Conservation (phyloP, 2,888 invertebrate genomes). For the Latrodectus hesperus region DNA sequence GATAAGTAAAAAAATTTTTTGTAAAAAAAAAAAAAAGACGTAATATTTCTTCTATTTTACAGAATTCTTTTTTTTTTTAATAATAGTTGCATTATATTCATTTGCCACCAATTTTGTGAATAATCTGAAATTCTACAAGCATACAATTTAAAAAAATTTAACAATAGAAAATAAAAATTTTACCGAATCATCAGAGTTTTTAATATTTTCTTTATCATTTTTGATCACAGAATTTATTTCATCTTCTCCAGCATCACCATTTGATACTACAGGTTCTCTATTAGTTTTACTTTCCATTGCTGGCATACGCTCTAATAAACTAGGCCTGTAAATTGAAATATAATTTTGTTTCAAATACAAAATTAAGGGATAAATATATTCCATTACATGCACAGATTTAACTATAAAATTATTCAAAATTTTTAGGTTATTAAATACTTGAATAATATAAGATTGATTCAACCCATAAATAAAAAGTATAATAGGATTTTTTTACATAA, state of each 20-base stretch:
- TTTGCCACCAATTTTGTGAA: no score
- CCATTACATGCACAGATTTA: no score
- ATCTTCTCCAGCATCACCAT: conserved; percentile 71
- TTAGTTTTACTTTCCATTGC: conserved; percentile 83
- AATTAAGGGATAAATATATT: background rate
- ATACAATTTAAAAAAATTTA: no score
- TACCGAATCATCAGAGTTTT: conserved; percentile 71
- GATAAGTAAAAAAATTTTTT: no score
- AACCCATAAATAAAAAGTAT: no score
- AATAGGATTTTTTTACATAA: no score
- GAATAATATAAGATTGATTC: no score
- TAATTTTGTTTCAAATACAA: background rate
- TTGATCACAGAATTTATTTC: conserved; percentile 68
- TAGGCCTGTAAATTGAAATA: conserved; percentile 76
- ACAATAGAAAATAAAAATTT: conserved; percentile 5
- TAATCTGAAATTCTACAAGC: no score
- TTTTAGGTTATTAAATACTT: background rate
- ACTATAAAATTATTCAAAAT: background rate
- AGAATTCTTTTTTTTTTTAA: no score
- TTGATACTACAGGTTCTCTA: conserved; percentile 72
- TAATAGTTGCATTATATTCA: no score
- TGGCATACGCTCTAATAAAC: conserved; percentile 97
- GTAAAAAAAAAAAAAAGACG: no score
- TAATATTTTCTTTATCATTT: conserved; percentile 70
- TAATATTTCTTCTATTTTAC: no score